phyloP scores from a whole-genome alignment of 2,888 invertebrate genomes.

The Aphidoletes aphidimyza region DNA sequence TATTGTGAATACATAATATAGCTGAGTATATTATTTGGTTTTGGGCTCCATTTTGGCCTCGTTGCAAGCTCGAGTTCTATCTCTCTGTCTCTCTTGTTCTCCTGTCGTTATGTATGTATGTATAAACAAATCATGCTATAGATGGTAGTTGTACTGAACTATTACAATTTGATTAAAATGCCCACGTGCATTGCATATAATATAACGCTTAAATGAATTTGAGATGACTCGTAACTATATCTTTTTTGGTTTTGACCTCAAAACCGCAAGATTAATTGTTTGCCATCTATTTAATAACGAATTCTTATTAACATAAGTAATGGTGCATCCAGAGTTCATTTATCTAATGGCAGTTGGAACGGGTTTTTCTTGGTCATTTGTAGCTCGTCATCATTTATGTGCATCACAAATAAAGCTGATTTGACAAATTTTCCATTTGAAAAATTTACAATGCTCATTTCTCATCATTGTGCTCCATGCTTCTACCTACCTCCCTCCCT shows the following conservation, averaged over 20 bases:
- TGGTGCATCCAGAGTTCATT: not conserved
- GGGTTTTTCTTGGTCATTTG: conserved; percentile 30
- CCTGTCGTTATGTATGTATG: not conserved
- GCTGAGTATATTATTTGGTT: not conserved
- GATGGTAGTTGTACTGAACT: not conserved
- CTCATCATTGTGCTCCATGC: not conserved
- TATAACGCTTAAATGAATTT: not conserved
- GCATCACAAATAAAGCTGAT: not conserved
- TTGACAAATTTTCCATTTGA: not conserved
- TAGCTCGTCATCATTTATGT: not conserved
- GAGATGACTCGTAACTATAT: not conserved
- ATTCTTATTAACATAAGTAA: conserved; percentile 24
- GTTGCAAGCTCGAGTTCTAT: not conserved
- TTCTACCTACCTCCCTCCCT: too few relatives aligned
- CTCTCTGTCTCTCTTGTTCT: too few relatives aligned
- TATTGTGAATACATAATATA: conserved; percentile 46
- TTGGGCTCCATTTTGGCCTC: not conserved
- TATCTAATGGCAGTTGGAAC: not conserved
- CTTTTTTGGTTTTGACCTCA: not conserved
- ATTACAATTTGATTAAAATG: conserved; percentile 7
- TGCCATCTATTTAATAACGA: conserved; percentile 7
- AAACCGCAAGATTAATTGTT: conserved; percentile 45
- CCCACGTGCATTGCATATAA: conserved; percentile 10
- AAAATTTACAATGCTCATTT: not conserved
- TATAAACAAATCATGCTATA: not conserved